Conservation (phyloP, 2,113 vertebrate species). For the Alaudala cheleensis region DNA sequence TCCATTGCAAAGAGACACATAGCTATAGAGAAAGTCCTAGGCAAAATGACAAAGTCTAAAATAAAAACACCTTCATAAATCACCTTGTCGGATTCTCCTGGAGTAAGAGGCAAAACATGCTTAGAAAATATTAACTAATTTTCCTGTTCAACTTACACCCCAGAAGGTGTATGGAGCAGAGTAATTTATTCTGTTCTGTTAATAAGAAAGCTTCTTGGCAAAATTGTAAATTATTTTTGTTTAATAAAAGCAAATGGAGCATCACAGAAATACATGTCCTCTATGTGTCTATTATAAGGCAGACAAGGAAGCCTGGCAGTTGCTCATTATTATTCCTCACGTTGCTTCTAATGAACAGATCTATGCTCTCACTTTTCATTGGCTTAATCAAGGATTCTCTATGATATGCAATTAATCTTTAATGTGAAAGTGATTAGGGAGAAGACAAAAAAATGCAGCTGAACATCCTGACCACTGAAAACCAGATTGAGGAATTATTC, state of each 20-base stretch:
- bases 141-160: not conserved
- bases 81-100: not conserved
- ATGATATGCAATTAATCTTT: slow-evolving; percentile 59
- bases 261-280: not conserved
- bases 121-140: not conserved
- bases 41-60: not conserved
- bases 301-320: not conserved
- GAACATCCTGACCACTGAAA: slow-evolving; percentile 2
- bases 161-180: not conserved
- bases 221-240: not conserved
- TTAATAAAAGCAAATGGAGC: slow-evolving; percentile 5
- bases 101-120: not conserved
- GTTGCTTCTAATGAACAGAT: slow-evolving; percentile 9
- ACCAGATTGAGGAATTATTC: slow-evolving; percentile 43
- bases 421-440: slow-evolving; percentile 32
- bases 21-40: not conserved
- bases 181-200: not conserved
- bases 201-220: not conserved
- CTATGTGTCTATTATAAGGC: not conserved
- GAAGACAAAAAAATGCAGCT: slow-evolving; percentile 26
- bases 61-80: not conserved
- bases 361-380: slow-evolving; percentile 38
- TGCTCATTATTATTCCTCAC: slow-evolving; percentile 22
- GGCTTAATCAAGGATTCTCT: slow-evolving; percentile 60
- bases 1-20: not conserved